A percentile compares a stretch with the other conserved stretches of the same genome.
These are phyloP conservation scores for Cinclus cinclus DNA, from an alignment of 2,113 vertebrate species.

Conservation along the genomic window DNA sequence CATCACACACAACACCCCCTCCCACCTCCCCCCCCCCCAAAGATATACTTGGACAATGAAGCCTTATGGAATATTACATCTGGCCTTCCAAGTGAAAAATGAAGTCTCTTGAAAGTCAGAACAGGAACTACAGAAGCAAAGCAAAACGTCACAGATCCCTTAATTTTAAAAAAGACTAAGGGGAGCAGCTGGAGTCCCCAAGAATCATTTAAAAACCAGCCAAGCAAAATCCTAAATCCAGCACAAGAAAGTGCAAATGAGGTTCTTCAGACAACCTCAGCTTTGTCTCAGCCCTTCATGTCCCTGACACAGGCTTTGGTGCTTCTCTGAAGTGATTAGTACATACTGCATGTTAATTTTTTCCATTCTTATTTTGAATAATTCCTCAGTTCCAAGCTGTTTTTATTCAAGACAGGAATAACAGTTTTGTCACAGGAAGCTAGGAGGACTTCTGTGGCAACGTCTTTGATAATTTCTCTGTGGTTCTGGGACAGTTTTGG, in stretches of 20 bases:
- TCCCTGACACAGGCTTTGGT: not conserved
- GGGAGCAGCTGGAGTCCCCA: not conserved
- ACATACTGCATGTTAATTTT: not conserved
- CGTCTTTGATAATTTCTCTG: not conserved
- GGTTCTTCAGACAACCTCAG: not conserved
- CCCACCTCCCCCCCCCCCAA: fast-evolving
- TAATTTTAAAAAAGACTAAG: not conserved
- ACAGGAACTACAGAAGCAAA: not conserved
- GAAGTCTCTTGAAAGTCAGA: not conserved
- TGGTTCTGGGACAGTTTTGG: not conserved
- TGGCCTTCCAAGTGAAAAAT: not conserved
- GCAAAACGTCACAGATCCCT: not conserved
- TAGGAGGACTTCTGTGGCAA: not conserved
- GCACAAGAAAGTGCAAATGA: not conserved
- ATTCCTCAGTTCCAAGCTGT: not conserved
- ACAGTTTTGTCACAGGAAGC: not conserved
- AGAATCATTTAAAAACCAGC: not conserved
- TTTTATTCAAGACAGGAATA: not conserved
- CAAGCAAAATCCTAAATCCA: not conserved
- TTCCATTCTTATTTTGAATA: not conserved
- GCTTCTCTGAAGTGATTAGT: not conserved
- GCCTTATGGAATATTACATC: not conserved
- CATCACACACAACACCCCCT: too few relatives aligned
- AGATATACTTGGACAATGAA: not conserved
- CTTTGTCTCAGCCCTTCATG: not conserved